These are phyloP conservation scores for Peromyscus nudipes DNA, from an alignment of 2,797 vertebrate species.

Conservation along the genomic window DNA sequence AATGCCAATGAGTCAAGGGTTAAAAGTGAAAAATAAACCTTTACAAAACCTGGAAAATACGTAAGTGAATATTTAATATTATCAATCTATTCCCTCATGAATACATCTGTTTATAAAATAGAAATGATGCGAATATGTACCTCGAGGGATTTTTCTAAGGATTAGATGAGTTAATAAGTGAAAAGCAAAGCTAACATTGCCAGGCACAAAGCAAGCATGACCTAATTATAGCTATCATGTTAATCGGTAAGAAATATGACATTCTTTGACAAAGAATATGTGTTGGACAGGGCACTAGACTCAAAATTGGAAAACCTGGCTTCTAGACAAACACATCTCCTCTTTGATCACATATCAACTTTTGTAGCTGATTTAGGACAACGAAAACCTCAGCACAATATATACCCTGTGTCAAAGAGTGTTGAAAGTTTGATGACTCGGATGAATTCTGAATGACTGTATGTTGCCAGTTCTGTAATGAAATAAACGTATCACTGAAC, in stretches of 20 bases:
- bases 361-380: constrained; percentile 62
- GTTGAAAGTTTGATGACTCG: constrained; percentile 79
- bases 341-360: constrained; percentile 71
- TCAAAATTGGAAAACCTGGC: constrained; percentile 68
- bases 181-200: constrained; percentile 31
- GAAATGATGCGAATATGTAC: constrained; percentile 5
- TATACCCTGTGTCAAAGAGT: constrained; percentile 68
- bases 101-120: constrained; percentile 48
- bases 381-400: constrained; percentile 64
- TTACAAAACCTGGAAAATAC: constrained; percentile 43
- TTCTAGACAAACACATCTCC: constrained; percentile 56
- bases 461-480: constrained; percentile 76
- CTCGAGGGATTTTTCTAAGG: not conserved
- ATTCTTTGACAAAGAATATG: constrained; percentile 39
- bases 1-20: not conserved
- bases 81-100: not conserved
- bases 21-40: constrained; percentile 45
- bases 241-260: constrained; percentile 26
- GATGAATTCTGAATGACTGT: constrained; percentile 61
- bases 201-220: constrained; percentile 6
- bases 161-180: constrained; percentile 5
- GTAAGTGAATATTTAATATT: constrained; percentile 36
- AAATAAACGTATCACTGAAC: constrained; percentile 74
- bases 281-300: not conserved
- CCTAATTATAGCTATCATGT: constrained; percentile 47